Evolutionary conservation across 2,113 vertebrate species (phyloP), one percentile per base, ranked within the genome.

Genomic region (Microcebus murinus): DNA sequence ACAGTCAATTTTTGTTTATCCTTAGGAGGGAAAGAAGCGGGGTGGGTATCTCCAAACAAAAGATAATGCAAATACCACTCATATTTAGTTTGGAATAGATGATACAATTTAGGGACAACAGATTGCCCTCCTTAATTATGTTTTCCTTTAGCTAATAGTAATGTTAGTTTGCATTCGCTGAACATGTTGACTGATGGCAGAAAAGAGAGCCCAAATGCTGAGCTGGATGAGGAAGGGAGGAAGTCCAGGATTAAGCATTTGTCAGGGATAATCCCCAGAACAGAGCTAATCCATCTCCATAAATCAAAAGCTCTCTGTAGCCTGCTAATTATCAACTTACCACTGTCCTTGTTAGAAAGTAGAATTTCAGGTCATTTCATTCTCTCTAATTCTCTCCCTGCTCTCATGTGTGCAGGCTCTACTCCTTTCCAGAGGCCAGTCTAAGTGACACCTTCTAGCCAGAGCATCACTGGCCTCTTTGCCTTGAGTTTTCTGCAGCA

Each of bases 61-160:
- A 93, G 45, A 76, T 73, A 65, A 68, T 57, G 42, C 61, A 82
- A 90, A 79, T 68, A 83, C 50, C 80, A 63, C 12, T 90, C 48
- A 25, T 31, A 50, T 59, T 97, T 74, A 57, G 48, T 82, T 90
- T 92, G 91, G 86, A 87, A 84, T 42, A 83, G 36, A 84, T 15
- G 31, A 50, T 80, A 67, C 15, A 31, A 52, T 87, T 94, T 81
- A 67, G 48, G 74, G 48, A 87, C 88, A 90, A 52, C 74, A 85
- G 61, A 92, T 93, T 85, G 84, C 34, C 68, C 48, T 94, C 23
- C 57, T 89, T 89, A 92, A 83, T 95, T 83, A 92, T 34, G 63
- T n/a, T 87, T 87, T 91, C 91, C 81, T 87, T 96, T 57, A 79
- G 80, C 76, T 84, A 88, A 83, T 59, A 80, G 71, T 80, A 73